phyloP scores from a whole-genome alignment of 2,113 vertebrate species.

The Microtus oregoni region DNA sequence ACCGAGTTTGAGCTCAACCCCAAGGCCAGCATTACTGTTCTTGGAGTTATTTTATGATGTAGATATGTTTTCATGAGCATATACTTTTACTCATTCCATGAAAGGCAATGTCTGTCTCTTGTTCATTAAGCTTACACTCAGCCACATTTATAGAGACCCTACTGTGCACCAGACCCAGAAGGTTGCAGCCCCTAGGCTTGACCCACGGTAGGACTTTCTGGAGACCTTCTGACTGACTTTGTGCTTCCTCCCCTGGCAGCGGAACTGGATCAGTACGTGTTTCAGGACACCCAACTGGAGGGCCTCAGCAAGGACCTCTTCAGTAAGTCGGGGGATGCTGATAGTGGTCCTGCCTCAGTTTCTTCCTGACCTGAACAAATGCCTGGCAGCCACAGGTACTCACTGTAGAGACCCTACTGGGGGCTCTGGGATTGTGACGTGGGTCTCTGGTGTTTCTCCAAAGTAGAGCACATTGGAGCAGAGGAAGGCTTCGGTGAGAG shows the following conservation, averaged over 20 bases:
- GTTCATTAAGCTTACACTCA: background rate
- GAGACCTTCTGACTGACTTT: background rate
- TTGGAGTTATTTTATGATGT: background rate
- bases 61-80: background rate
- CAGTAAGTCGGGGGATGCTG: constrained; percentile 80
- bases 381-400: background rate
- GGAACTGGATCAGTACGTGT: constrained; percentile 87
- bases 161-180: background rate
- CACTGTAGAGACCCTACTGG: background rate
- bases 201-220: background rate
- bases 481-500: constrained; percentile 79
- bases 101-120: background rate
- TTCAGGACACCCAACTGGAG: constrained; percentile 85
- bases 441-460: background rate
- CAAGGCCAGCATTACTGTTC: background rate
- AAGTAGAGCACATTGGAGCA: constrained; percentile 79
- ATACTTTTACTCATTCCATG: background rate
- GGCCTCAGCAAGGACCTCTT: constrained; percentile 84
- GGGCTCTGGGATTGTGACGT: background rate
- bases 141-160: background rate
- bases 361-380: background rate
- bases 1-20: constrained; percentile 5
- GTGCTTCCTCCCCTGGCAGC: constrained; percentile 76
- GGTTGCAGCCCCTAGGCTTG: no score
- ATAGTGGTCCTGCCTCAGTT: background rate